Conservation (phyloP, 1,140 invertebrate genomes). For the Neodiprion virginianus region DNA sequence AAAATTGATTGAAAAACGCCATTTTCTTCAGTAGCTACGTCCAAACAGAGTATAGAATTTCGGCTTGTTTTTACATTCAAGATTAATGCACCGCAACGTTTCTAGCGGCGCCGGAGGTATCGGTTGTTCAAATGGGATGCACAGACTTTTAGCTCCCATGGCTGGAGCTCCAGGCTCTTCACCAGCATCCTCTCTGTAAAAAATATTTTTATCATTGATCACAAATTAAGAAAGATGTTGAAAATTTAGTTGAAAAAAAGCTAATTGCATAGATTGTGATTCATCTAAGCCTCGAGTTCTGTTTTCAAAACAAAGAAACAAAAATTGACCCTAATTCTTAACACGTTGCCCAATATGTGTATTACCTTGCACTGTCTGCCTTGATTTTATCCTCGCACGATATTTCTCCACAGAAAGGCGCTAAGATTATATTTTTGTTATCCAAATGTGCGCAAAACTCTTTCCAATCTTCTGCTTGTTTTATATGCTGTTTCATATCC, state of each 20-base stretch:
- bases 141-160: conserved; percentile 98
- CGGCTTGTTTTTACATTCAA: conserved; percentile 81
- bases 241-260: conserved; percentile 11
- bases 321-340: conserved; percentile 16
- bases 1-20: too few species aligned
- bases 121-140: conserved; percentile 94
- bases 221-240: conserved; percentile 3
- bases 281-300: conserved; percentile 9
- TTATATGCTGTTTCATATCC: conserved; percentile 78
- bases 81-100: conserved; percentile 85
- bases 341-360: conserved; percentile 1
- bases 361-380: conserved; percentile 87
- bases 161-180: conserved; percentile 82
- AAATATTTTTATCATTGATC: conserved; percentile 32
- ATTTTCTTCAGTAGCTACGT: conserved; percentile 83
- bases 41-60: conserved; percentile 94
- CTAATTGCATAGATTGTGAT: conserved; percentile 16
- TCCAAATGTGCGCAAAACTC: conserved; percentile 85
- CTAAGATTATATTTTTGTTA: conserved; percentile 82
- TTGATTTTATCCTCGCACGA: conserved; percentile 96
- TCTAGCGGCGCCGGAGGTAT: conserved; percentile 65
- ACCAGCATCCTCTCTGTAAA: conserved; percentile 63
- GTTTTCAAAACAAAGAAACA: conserved; percentile 16
- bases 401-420: conserved; percentile 92
- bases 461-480: conserved; percentile 78